Evolutionary conservation across 2,797 vertebrate genomes (phyloP).

Genomic region (Sebastiscus tertius): DNA sequence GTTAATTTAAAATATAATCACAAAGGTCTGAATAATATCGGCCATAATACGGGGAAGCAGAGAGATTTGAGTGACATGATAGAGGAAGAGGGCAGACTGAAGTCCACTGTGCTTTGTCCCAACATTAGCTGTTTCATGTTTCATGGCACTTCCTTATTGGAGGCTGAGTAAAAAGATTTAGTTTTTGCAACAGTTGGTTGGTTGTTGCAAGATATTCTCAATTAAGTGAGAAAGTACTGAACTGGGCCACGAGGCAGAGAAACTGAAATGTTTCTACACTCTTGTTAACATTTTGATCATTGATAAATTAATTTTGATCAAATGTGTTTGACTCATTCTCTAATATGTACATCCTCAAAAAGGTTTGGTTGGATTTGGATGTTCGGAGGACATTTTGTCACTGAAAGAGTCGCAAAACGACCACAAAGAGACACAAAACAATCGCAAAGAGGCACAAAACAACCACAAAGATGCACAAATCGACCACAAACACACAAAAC

Average conservation of each 20-base stretch:
- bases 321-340: neutral
- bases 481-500: neutral
- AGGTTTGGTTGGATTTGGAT: neutral
- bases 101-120: neutral
- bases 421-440: neutral
- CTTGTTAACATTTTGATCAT: neutral
- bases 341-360: neutral
- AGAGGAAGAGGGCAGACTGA: neutral
- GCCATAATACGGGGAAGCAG: neutral
- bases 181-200: neutral
- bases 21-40: neutral
- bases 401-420: neutral
- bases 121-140: neutral
- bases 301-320: neutral
- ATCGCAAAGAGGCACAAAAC: too few relatives aligned
- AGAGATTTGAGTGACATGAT: neutral
- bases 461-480: neutral
- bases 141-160: slow-evolving; percentile 26
- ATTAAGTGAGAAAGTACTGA: neutral
- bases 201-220: neutral
- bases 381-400: neutral
- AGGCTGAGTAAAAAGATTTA: neutral
- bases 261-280: neutral
- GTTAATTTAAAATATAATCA: neutral
- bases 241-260: neutral